Evolutionary conservation across 2,113 vertebrate species (phyloP), one percentile per base, ranked within the genome.

Genomic region (Typhlomys cinereus): DNA sequence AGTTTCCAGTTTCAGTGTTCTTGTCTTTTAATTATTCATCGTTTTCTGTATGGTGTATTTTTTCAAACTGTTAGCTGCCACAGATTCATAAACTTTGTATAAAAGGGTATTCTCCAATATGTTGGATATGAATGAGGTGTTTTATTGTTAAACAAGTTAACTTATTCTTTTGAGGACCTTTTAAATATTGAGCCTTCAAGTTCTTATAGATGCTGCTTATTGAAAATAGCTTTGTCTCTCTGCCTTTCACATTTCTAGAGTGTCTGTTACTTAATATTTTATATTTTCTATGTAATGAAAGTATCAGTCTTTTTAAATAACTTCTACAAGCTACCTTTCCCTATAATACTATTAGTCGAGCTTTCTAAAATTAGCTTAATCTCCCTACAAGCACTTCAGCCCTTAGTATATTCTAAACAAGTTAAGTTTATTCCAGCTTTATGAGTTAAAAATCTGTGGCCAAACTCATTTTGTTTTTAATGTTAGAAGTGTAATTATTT

Each of bases 371-470:
- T 88, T 92, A 84, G 18, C 46, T 59, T 91, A 90, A 90, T 70
- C 90, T 92, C 23, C 41, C 41, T 89, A 29, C 23, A 73, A 85
- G 5, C 75, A 50, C 34, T 91, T 70, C 4, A 89, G 61, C 48
- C 5, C 31, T 82, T 62, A 91, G 41, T 67, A 5, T 61, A 3
- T 57, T 91, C 13, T 73, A 89, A 92, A 76, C n/a, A n/a, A 1
- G 34, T 69, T 91, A n/a, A 69, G 17, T 59, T 89, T 88, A 87
- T 75, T 91, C 91, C 85, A 95, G 76, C 57, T 95, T 91, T 52
- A 12, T 94, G 76, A 86, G 20, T 80, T 91, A 85, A 73, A n/a
- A 81, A 50, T 91, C n/a, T 85, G 31, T 75, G 57, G 17, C 25
- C 88, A 76, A 88, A 4, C 14, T 95, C 1, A 46, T 67, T 84